Conservation (phyloP, 2,888 invertebrate genomes). For the Operophtera brumata region DNA sequence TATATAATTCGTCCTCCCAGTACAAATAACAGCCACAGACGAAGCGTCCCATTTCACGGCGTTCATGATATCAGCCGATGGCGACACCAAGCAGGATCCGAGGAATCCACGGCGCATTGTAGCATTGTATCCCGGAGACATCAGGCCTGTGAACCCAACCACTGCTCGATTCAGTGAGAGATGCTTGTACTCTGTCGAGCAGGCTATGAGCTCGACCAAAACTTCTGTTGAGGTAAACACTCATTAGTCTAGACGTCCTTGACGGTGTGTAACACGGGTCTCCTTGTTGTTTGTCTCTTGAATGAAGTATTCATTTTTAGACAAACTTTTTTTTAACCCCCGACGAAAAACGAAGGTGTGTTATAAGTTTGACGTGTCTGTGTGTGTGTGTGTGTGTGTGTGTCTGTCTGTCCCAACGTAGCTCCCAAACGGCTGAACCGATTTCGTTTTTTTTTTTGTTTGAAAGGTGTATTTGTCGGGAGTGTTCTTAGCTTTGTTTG, state of each 20-base stretch:
- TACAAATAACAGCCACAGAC: conserved; percentile 60
- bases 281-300: too few species aligned
- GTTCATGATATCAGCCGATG: conserved; percentile 72
- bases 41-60: conserved; percentile 58
- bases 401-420: too few species aligned
- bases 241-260: neutral
- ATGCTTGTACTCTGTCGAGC: conserved; percentile 66
- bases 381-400: too few species aligned
- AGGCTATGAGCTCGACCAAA: conserved; percentile 54
- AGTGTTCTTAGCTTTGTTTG: too few species aligned
- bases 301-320: too few species aligned
- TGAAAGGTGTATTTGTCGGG: too few species aligned
- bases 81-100: conserved; percentile 60
- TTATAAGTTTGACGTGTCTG: too few species aligned
- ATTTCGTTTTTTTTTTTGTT: too few species aligned
- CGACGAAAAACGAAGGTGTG: too few species aligned
- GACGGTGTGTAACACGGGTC: too few species aligned
- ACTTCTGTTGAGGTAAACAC: conserved; percentile 56
- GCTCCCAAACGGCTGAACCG: too few species aligned
- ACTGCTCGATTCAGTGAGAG: conserved; percentile 65
- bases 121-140: conserved; percentile 55
- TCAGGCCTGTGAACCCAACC: conserved; percentile 50
- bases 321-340: too few species aligned
- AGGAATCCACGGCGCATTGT: conserved; percentile 57
- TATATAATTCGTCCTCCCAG: conserved; percentile 33